Evolutionary conservation across 2,113 vertebrate genomes (phyloP).

Genomic region (Chloebia gouldiae): DNA sequence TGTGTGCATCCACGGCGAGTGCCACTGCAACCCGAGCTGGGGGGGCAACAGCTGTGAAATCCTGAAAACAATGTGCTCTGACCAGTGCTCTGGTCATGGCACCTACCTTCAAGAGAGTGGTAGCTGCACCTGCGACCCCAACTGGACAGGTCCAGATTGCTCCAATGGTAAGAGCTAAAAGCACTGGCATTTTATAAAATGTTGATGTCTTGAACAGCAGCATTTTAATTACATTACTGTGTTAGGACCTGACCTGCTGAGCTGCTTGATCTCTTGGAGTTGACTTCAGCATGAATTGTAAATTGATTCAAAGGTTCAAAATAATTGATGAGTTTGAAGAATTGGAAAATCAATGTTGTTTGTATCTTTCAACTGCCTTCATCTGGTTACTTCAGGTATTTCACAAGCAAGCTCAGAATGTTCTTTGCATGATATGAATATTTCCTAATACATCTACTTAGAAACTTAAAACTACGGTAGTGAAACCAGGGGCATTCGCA

Average conservation of each 20-base stretch:
- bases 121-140: constrained; percentile 89
- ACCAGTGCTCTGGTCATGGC: constrained; percentile 94
- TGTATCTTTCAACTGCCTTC: background rate
- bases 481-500: background rate
- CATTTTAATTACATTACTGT: background rate
- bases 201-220: background rate
- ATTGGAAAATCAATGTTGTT: background rate
- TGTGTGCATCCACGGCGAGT: constrained; percentile 91
- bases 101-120: constrained; percentile 90
- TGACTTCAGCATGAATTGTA: background rate
- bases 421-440: background rate
- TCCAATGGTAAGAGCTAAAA: constrained; percentile 84
- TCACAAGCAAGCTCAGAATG: background rate
- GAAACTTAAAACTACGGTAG: background rate
- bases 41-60: constrained; percentile 90
- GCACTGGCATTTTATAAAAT: background rate
- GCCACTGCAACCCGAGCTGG: constrained; percentile 96
- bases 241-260: background rate
- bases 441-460: background rate
- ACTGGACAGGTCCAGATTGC: constrained; percentile 94
- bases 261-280: background rate
- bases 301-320: background rate
- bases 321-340: background rate
- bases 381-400: background rate
- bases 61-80: constrained; percentile 91